These are phyloP conservation scores for Neosilurus mollespiculum DNA, from an alignment of 2,797 vertebrate genomes.

Conservation along the genomic window DNA sequence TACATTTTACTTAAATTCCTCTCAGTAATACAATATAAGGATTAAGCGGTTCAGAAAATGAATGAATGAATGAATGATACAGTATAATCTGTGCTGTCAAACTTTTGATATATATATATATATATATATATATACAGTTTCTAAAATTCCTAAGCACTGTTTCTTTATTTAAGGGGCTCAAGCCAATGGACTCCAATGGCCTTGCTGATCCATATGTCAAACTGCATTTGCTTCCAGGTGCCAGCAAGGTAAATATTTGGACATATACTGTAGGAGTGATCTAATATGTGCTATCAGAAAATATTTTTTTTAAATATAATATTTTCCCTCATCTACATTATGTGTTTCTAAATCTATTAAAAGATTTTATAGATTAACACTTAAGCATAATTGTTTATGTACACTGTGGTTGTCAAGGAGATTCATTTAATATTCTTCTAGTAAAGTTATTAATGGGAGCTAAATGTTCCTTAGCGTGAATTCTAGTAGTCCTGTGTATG, in stretches of 20 bases:
- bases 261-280: too few relatives aligned
- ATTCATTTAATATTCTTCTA: background rate
- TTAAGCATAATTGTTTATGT: background rate
- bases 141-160: background rate
- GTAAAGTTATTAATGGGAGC: background rate
- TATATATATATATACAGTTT: too few relatives aligned
- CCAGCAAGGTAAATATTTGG: conserved; percentile 85
- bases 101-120: too few relatives aligned
- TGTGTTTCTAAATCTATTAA: background rate
- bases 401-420: background rate
- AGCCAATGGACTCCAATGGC: conserved; percentile 95
- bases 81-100: too few relatives aligned
- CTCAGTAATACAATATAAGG: too few relatives aligned
- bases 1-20: too few relatives aligned
- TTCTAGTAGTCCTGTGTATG: background rate
- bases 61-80: too few relatives aligned
- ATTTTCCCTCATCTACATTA: background rate
- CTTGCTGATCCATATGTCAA: conserved; percentile 96
- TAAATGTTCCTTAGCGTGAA: background rate
- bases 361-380: background rate
- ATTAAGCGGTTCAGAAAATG: too few relatives aligned
- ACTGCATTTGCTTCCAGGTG: conserved; percentile 90
- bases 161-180: conserved; percentile 79
- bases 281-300: background rate
- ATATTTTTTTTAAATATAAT: background rate